A percentile compares a stretch with the other conserved stretches of the same genome.
Conservation (phyloP, 2,888 invertebrate genomes). For the Odontothrips loti region DNA sequence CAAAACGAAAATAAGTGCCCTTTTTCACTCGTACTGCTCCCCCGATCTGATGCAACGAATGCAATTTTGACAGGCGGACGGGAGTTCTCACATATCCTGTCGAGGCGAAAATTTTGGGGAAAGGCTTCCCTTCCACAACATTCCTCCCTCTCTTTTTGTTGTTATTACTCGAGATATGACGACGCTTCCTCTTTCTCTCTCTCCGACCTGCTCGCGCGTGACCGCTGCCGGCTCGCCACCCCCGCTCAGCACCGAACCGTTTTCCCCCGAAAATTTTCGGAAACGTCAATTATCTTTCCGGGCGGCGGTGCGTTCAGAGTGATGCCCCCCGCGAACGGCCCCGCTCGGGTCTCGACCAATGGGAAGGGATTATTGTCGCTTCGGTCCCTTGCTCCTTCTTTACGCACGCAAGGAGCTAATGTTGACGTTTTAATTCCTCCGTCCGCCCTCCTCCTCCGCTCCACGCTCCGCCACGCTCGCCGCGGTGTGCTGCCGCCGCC, state of each 20-base stretch:
- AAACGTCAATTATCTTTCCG: conserved; percentile 2
- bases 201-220: background rate
- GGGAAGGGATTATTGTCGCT: background rate
- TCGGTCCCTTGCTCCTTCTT: background rate
- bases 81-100: background rate
- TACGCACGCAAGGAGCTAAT: conserved; percentile 11
- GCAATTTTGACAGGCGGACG: background rate
- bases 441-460: background rate
- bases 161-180: background rate
- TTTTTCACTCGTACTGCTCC: background rate
- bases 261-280: background rate
- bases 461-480: background rate
- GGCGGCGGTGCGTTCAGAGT: no score
- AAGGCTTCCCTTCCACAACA: background rate
- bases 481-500: background rate
- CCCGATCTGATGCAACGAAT: conserved; percentile 12
- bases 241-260: background rate
- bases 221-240: background rate
- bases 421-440: conserved; percentile 23
- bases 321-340: background rate
- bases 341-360: background rate
- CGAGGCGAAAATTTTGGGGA: conserved; percentile 1
- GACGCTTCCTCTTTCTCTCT: background rate
- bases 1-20: background rate
- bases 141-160: background rate